Conservation (phyloP, 2,113 vertebrate species). For the Grus americana region DNA sequence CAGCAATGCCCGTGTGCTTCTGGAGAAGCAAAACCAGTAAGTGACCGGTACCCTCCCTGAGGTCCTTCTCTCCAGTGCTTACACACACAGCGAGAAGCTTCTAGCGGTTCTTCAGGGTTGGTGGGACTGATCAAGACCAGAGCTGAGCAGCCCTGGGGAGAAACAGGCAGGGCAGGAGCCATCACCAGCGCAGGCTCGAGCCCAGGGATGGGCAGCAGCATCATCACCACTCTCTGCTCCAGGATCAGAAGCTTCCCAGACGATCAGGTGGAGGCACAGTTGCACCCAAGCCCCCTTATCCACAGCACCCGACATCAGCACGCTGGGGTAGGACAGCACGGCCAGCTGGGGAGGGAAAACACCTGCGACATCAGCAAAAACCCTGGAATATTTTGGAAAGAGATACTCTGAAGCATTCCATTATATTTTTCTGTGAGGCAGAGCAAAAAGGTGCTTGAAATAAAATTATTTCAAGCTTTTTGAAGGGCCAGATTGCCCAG, state of each 20-base stretch:
- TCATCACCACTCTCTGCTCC: neutral
- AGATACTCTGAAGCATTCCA: neutral
- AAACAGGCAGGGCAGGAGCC: neutral
- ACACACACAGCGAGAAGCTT: neutral
- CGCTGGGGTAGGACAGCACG: fast-evolving
- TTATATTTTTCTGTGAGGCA: neutral
- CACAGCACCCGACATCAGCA: neutral
- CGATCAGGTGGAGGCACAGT: neutral
- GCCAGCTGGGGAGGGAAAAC: neutral
- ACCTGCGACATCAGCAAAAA: neutral
- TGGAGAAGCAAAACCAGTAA: neutral
- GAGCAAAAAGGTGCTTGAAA: neutral
- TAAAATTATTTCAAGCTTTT: neutral
- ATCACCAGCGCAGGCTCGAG: neutral
- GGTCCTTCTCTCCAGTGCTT: neutral
- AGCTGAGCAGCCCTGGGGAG: neutral
- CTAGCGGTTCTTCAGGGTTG: neutral
- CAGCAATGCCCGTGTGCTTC: fast-evolving
- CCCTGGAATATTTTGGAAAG: neutral
- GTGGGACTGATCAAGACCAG: neutral
- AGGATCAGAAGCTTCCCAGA: neutral
- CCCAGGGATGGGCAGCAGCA: neutral
- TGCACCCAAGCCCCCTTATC: neutral
- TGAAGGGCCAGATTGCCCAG: neutral
- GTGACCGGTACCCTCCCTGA: fast-evolving